phyloP scores from a whole-genome alignment of 2,113 vertebrate species.

The Shinisaurus crocodilurus region DNA sequence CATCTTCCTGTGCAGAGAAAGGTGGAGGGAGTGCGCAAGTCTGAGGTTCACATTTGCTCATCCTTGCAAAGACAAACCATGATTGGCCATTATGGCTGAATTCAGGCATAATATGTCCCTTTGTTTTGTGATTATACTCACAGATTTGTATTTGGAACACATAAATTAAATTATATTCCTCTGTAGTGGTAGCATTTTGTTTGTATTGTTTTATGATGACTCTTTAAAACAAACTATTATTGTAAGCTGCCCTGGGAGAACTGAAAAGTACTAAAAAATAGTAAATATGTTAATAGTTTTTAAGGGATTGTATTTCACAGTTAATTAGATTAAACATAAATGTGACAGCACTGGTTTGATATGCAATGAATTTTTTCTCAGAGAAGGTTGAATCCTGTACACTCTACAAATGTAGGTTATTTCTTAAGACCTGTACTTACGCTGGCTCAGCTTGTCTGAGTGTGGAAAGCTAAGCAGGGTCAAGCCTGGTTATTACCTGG shows the following conservation, averaged over 20 bases:
- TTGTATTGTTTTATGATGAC: no score
- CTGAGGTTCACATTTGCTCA: not conserved
- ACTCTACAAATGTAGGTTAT: not conserved
- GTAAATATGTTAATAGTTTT: not conserved
- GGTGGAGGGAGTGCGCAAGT: not conserved
- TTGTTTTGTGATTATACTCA: not conserved
- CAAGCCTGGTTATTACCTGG: no score
- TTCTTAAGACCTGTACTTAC: no score
- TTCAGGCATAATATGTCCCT: not conserved
- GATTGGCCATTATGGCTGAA: not conserved
- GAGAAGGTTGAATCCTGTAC: not conserved
- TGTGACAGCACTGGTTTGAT: not conserved
- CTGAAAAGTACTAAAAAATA: not conserved
- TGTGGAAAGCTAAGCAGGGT: no score
- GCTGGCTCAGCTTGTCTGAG: no score
- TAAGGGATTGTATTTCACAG: not conserved
- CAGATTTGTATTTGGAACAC: not conserved
- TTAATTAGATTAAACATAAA: not conserved
- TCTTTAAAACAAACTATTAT: not conserved
- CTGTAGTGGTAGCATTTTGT: not conserved
- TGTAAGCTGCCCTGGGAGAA: not conserved
- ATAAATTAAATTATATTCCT: not conserved
- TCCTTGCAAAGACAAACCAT: not conserved
- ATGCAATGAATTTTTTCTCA: not conserved
- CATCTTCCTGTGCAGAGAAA: not conserved